Percentiles rank a stretch among this genome's conserved stretches.
Conservation (phyloP, 92 coral and sea anemone species). For the Epizoanthus illoricatus region DNA sequence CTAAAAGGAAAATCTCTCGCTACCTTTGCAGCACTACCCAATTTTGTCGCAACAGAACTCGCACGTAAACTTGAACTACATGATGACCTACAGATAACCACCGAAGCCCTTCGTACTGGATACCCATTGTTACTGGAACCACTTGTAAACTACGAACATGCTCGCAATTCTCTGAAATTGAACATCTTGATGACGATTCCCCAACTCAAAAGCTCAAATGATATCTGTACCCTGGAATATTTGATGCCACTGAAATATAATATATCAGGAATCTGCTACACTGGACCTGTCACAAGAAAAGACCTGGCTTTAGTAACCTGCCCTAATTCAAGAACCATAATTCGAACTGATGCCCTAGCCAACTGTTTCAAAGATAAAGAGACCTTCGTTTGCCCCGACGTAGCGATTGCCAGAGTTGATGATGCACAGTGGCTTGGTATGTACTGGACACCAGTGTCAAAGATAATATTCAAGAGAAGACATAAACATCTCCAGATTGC, state of each 20-base stretch:
- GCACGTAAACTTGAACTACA: conserved; percentile 3
- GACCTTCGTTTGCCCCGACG: conserved; percentile 35
- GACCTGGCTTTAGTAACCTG: conserved; percentile 27
- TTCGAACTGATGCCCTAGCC: neutral
- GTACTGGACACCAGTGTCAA: conserved; percentile 16
- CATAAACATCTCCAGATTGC: neutral
- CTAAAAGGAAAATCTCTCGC: conserved; percentile 24
- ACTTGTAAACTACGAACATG: neutral
- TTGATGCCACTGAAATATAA: neutral
- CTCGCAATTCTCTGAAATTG: neutral
- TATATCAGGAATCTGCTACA: neutral
- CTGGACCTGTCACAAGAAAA: conserved; percentile 32
- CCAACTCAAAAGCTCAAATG: neutral
- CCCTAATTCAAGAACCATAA: conserved; percentile 9
- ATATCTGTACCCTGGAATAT: neutral
- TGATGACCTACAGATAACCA: neutral
- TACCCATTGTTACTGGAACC: neutral
- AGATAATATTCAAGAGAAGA: neutral
- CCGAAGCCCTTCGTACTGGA: too few species aligned
- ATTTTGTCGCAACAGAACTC: conserved; percentile 1
- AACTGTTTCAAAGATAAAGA: conserved; percentile 15
- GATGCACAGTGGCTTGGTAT: conserved; percentile 15
- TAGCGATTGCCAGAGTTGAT: neutral
- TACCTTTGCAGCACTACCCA: conserved; percentile 7
- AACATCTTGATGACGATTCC: conserved; percentile 1